Base-by-base conservation (phyloP, 1,140 invertebrate species). In the Bradysia coprophila region DNA sequence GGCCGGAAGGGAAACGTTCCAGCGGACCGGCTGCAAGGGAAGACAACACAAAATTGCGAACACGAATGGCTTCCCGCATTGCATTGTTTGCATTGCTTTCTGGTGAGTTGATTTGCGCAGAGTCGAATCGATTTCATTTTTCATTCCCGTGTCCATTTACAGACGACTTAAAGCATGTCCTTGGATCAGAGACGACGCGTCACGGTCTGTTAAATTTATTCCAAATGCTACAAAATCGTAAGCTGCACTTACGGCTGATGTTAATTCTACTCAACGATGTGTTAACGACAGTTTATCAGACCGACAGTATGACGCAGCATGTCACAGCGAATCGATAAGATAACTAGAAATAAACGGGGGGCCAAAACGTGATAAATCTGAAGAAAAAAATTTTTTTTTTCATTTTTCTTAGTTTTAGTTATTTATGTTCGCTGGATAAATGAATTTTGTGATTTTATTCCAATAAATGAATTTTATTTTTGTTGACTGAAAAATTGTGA, bases 131-230 rank as follows among this genome's bases (percentile, higher is more conserved):
- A n/a, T 28, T 28, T 13, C 13, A 13, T 28, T 28, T 28, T 28
- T 28, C 13, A 8, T 28, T 28, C 13, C 13, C 24, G 6, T 8
- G 6, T 28, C 24, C 13, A 28, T 28, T 8, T 28, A 28, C 70
- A 72, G 89, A 94, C 66, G 88, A 96, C 61, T 62, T 96, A 40
- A 80, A 86, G 53, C 84, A 88, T 57, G 79, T 95, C 48, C 81
- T 95, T 46, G 91, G 92, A 1, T 84, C 79, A 46, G 86, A 93
- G 51, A 90, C 89, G 5, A 86, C 87, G 6, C 65, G 84, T 21
- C 71, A 77, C 43, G 91, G 91, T n/a, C 65, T 94, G 1, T 61
- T 87, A n/a, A 78, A 78, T 24, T 76, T 93, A 3, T 94, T 92
- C 55, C 81, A 90, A 52, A 67, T 93, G 47, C 79, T 92, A 50